Conservation (phyloP, 2,797 vertebrate species). For the Somateria mollissima region DNA sequence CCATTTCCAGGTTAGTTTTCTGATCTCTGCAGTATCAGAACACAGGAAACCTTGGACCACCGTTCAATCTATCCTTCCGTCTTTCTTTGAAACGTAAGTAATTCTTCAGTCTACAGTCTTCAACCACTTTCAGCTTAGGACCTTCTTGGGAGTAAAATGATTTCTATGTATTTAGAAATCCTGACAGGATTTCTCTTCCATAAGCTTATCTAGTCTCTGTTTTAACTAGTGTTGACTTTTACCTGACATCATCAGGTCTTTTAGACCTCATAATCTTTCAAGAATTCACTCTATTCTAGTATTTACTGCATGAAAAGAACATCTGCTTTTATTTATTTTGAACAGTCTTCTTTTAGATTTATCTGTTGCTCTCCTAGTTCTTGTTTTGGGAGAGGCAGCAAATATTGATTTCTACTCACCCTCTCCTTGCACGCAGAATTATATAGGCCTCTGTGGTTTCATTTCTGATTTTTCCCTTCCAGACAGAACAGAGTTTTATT, state of each 20-base stretch:
- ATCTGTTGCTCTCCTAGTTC: background rate
- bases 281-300: background rate
- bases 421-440: background rate
- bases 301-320: background rate
- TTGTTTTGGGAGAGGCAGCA: background rate
- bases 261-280: background rate
- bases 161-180: background rate
- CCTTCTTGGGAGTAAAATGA: background rate
- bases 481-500: background rate
- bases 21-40: background rate
- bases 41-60: background rate
- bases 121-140: background rate
- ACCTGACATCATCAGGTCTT: background rate
- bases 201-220: background rate
- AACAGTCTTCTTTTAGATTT: background rate
- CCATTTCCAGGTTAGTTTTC: background rate
- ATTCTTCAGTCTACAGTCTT: background rate
- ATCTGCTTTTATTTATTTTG: background rate
- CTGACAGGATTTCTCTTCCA: background rate
- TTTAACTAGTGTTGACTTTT: background rate
- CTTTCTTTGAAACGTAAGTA: background rate
- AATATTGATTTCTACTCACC: background rate
- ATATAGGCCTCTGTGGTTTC: background rate
- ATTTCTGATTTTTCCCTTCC: background rate
- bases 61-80: background rate